phyloP scores from a whole-genome alignment of 2,888 invertebrate species.

The Keiferia lycopersicella region DNA sequence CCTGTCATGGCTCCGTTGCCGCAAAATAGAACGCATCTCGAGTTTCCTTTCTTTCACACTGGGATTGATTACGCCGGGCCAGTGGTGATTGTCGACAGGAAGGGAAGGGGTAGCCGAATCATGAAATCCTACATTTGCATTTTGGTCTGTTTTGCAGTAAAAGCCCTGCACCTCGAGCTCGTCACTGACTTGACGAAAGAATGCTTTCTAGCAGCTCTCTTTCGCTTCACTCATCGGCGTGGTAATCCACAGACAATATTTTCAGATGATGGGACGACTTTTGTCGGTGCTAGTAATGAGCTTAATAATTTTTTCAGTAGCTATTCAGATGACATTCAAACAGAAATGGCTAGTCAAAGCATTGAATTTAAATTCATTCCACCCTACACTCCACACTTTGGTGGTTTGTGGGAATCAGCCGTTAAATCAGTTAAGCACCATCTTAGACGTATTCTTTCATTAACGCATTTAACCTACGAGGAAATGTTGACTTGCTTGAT shows the following conservation, averaged over 20 bases:
- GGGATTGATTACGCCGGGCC: slow-evolving; percentile 36
- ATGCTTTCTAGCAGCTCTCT: slow-evolving; percentile 24
- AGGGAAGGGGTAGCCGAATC: slow-evolving; percentile 36
- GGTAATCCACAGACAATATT: slow-evolving; percentile 19
- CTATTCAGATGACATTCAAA: not conserved
- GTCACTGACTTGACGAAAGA: slow-evolving; percentile 28
- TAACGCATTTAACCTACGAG: too few species aligned
- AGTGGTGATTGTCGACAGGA: slow-evolving; percentile 33
- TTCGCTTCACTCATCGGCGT: too few species aligned
- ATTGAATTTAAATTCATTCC: slow-evolving; percentile 25
- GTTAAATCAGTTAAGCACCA: too few species aligned
- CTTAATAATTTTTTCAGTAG: slow-evolving; percentile 11
- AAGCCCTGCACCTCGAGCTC: slow-evolving; percentile 27
- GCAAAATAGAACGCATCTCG: slow-evolving; percentile 25
- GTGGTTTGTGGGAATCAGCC: slow-evolving; percentile 34
- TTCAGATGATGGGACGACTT: slow-evolving; percentile 31
- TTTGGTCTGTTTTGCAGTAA: slow-evolving; percentile 25
- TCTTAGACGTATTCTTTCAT: too few species aligned
- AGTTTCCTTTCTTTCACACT: slow-evolving; percentile 32
- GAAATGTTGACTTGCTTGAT: too few species aligned
- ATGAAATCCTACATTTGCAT: slow-evolving; percentile 32
- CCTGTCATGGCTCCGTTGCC: slow-evolving; percentile 29
- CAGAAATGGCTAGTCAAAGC: slow-evolving; percentile 13
- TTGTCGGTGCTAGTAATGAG: too few species aligned
- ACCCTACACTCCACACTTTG: slow-evolving; percentile 34